Conservation (phyloP, 2,113 vertebrate species). For the Platycercus adscitus region DNA sequence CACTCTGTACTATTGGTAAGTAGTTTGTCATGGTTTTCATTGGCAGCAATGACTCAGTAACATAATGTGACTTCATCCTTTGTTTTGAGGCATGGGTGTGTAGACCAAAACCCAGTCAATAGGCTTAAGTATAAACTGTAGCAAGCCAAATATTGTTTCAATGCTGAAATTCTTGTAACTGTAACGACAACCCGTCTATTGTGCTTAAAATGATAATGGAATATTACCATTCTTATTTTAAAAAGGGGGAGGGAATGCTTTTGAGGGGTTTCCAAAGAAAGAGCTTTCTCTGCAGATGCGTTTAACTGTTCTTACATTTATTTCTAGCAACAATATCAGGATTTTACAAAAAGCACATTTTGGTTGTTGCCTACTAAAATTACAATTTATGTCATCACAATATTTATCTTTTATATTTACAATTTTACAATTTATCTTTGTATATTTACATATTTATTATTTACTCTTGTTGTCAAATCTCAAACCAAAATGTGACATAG, state of each 20-base stretch:
- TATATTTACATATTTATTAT: not conserved
- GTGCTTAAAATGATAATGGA: not conserved
- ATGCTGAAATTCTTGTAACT: not conserved
- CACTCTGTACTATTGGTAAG: not conserved
- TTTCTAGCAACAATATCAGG: not conserved
- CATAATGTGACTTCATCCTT: conserved; percentile 50
- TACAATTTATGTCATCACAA: not conserved
- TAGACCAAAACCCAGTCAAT: conserved; percentile 67
- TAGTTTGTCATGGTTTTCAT: conserved; percentile 71
- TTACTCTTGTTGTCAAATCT: not conserved
- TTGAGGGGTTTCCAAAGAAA: not conserved
- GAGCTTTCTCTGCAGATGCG: not conserved
- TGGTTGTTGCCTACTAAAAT: not conserved
- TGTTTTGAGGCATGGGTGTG: conserved; percentile 71
- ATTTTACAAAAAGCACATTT: not conserved
- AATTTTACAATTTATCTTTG: not conserved
- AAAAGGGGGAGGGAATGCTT: not conserved
- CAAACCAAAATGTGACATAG: not conserved
- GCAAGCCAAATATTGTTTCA: not conserved
- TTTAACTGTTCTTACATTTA: not conserved
- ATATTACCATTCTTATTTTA: not conserved
- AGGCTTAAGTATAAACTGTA: not conserved
- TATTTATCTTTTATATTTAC: not conserved
- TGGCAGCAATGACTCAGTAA: conserved; percentile 77
- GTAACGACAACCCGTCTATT: not conserved